Percentiles rank a stretch among this genome's conserved stretches.
phyloP scores from a whole-genome alignment of 2,113 vertebrate genomes.

The Mormyrus lacerda region DNA sequence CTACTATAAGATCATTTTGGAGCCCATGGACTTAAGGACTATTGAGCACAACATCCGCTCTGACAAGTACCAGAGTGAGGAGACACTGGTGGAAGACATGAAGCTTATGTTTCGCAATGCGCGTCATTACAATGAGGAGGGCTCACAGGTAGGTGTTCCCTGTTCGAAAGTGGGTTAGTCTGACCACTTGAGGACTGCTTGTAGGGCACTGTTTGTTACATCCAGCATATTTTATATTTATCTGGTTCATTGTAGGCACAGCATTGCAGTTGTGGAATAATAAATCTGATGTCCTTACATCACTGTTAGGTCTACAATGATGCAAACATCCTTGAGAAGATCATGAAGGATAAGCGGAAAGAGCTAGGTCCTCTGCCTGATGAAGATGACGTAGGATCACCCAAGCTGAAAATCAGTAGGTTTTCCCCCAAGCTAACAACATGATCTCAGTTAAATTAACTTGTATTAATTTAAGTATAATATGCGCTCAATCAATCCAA shows the following conservation, averaged over 20 bases:
- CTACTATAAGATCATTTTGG: constrained; percentile 95
- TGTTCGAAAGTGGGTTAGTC: background rate
- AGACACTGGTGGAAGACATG: constrained; percentile 88
- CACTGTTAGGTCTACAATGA: constrained; percentile 90
- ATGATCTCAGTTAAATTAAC: background rate
- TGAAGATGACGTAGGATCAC: constrained; percentile 87
- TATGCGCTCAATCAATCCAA: background rate
- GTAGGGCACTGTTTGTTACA: background rate
- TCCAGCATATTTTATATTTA: background rate
- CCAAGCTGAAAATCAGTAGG: constrained; percentile 93
- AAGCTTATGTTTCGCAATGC: constrained; percentile 96
- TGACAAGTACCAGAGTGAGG: constrained; percentile 81
- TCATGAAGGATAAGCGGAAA: constrained; percentile 90
- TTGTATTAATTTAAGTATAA: background rate
- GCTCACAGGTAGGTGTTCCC: constrained; percentile 76
- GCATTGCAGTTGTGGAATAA: background rate
- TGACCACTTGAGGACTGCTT: background rate
- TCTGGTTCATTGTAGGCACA: background rate
- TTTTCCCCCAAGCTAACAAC: background rate
- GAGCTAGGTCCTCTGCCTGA: constrained; percentile 82
- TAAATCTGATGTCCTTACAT: background rate
- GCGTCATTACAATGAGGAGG: constrained; percentile 95
- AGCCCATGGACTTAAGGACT: constrained; percentile 95
- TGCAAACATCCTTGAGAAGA: constrained; percentile 88
- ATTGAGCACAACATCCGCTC: constrained; percentile 86